Percentiles rank a stretch among this genome's conserved stretches.
These are phyloP conservation scores for Lasius platythorax DNA, from an alignment of 2,888 invertebrate genomes.

Conservation along the genomic window DNA sequence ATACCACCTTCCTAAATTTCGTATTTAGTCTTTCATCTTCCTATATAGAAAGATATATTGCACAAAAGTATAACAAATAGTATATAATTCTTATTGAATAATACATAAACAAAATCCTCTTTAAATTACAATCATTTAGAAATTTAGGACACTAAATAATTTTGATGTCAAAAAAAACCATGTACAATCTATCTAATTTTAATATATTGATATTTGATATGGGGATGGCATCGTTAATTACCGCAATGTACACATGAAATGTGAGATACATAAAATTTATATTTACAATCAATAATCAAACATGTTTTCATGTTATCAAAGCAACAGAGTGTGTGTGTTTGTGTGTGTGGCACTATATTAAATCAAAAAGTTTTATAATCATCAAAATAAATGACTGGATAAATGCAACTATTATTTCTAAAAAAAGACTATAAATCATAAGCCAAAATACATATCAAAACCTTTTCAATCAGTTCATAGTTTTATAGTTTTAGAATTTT, in stretches of 20 bases:
- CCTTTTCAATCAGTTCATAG: neutral
- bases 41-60: constrained; percentile 16
- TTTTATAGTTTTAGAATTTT: constrained; percentile 24
- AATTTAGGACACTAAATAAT: constrained; percentile 43
- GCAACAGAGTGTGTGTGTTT: constrained; percentile 23
- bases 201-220: constrained; percentile 30
- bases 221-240: constrained; percentile 40
- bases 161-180: neutral
- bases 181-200: constrained; percentile 3
- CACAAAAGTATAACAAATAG: constrained; percentile 49
- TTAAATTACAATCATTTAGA: constrained; percentile 37
- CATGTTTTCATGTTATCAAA: constrained; percentile 22
- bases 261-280: constrained; percentile 56
- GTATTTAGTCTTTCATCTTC: constrained; percentile 22
- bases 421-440: constrained; percentile 31
- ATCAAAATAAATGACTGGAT: constrained; percentile 51
- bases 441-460: constrained; percentile 9
- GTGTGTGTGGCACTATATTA: constrained; percentile 49
- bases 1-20: constrained; percentile 1
- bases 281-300: constrained; percentile 64
- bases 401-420: constrained; percentile 62
- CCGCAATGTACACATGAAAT: constrained; percentile 33
- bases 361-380: constrained; percentile 52
- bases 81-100: constrained; percentile 20
- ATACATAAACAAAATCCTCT: constrained; percentile 1